Evolutionary conservation across 2,888 invertebrate genomes (phyloP).

Genomic region (Spatulosminthurus flaviceps): DNA sequence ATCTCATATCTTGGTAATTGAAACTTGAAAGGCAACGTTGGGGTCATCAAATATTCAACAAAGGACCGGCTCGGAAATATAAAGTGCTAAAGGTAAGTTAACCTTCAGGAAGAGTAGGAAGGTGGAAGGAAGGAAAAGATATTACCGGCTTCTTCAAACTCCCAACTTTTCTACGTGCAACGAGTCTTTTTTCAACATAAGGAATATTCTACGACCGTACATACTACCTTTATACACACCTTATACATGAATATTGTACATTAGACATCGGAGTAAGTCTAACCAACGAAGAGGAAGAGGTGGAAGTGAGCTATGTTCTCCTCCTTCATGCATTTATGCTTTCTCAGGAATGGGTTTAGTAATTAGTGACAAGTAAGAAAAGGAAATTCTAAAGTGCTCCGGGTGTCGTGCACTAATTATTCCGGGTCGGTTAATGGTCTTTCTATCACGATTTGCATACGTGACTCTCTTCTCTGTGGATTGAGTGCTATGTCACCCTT

Average conservation of each 20-base stretch:
- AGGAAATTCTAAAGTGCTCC: slow-evolving; percentile 53
- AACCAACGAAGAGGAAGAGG: neutral
- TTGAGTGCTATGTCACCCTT: slow-evolving; percentile 21
- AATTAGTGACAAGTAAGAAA: slow-evolving; percentile 53
- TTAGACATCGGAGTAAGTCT: too few relatives aligned
- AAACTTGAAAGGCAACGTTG: slow-evolving; percentile 52
- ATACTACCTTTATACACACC: too few relatives aligned
- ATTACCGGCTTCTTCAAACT: neutral
- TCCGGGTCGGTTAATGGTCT: slow-evolving; percentile 54
- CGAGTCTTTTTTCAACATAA: neutral
- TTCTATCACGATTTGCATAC: slow-evolving; percentile 54
- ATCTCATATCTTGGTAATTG: slow-evolving; percentile 52
- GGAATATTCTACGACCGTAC: neutral
- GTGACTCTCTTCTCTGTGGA: slow-evolving; percentile 37
- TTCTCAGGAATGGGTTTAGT: slow-evolving; percentile 53
- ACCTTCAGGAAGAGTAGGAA: slow-evolving; percentile 5
- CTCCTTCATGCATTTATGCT: slow-evolving; percentile 45
- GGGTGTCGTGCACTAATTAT: slow-evolving; percentile 55
- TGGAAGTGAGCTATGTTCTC: slow-evolving; percentile 30
- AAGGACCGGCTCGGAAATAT: slow-evolving; percentile 24
- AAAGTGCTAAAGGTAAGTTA: slow-evolving; percentile 32
- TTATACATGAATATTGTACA: too few relatives aligned
- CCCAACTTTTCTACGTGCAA: neutral
- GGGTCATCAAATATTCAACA: slow-evolving; percentile 44
- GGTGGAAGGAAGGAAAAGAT: slow-evolving; percentile 16